Evolutionary conservation across 2,888 invertebrate genomes (phyloP).

Genomic region (Sericinus montela): DNA sequence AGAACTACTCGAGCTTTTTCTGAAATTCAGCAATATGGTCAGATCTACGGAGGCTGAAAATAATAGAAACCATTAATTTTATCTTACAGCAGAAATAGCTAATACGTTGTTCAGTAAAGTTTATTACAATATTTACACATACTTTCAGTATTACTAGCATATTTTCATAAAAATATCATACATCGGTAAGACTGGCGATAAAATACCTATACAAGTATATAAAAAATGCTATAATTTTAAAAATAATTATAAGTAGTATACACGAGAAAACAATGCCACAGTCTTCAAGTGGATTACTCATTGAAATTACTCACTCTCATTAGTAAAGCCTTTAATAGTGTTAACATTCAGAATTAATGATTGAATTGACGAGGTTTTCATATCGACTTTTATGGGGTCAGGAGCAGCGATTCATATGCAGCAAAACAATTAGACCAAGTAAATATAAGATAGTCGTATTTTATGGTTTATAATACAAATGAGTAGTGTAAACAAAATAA

Average conservation of each 20-base stretch:
- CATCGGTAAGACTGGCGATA: too few species aligned
- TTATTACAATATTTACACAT: too few species aligned
- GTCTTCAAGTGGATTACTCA: conserved; percentile 35
- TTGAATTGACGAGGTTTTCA: conserved; percentile 40
- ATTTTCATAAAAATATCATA: too few species aligned
- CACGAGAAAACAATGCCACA: conserved; percentile 15
- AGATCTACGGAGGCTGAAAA: too few species aligned
- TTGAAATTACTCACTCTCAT: conserved; percentile 34
- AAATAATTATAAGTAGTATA: neutral
- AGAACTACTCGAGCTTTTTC: too few species aligned
- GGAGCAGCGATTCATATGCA: conserved; percentile 26
- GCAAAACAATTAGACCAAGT: conserved; percentile 5
- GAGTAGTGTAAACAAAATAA: neutral
- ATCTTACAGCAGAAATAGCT: too few species aligned
- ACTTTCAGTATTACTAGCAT: too few species aligned
- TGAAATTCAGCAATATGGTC: too few species aligned
- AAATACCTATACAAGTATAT: too few species aligned
- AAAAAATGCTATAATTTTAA: too few species aligned
- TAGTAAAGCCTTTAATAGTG: conserved; percentile 50
- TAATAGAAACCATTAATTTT: too few species aligned
- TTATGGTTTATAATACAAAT: neutral
- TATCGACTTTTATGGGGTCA: conserved; percentile 31
- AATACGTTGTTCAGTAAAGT: too few species aligned
- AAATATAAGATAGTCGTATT: conserved; percentile 6
- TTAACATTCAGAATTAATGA: conserved; percentile 44